A percentile compares a stretch with the other conserved stretches of the same genome.
Evolutionary conservation across 2,797 vertebrate genomes (phyloP).

Genomic region (Odontamblyopus lacepedii): DNA sequence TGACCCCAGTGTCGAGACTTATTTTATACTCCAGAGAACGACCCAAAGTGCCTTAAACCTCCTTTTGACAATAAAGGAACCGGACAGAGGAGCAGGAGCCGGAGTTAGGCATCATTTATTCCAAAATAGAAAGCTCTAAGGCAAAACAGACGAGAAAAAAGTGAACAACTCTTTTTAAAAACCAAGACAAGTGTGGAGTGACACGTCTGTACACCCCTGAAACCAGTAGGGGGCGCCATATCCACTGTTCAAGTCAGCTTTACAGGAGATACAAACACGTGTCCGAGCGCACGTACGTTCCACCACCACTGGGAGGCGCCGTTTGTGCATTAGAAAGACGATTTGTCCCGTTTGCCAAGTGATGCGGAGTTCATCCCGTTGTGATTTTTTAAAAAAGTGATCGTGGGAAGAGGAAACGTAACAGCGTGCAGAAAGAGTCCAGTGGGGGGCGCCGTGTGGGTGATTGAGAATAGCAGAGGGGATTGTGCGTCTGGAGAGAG

Average conservation of each 20-base stretch:
- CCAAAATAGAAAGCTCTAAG: slow-evolving; percentile 81
- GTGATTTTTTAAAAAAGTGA: background rate
- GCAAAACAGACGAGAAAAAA: slow-evolving; percentile 67
- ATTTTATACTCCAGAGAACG: background rate
- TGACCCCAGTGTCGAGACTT: background rate
- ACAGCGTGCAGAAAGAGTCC: slow-evolving; percentile 44
- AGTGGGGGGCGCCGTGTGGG: slow-evolving; percentile 3
- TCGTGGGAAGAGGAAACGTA: slow-evolving; percentile 48
- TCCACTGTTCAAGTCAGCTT: slow-evolving; percentile 32
- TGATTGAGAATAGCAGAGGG: slow-evolving; percentile 68
- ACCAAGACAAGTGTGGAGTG: slow-evolving; percentile 52
- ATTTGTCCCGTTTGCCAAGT: background rate
- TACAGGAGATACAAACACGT: slow-evolving; percentile 39
- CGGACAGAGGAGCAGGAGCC: background rate
- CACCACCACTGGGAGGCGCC: slow-evolving; percentile 47
- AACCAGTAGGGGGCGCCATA: slow-evolving; percentile 11
- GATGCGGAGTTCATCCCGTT: slow-evolving; percentile 1
- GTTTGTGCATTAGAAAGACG: slow-evolving; percentile 35
- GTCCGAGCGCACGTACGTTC: slow-evolving; percentile 42
- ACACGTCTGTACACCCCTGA: slow-evolving; percentile 13
- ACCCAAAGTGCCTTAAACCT: background rate
- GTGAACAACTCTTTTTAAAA: slow-evolving; percentile 62
- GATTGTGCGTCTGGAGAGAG: slow-evolving; percentile 62
- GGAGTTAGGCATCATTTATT: slow-evolving; percentile 77
- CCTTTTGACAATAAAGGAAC: background rate